Conservation (phyloP, 2,888 invertebrate species). For the Ormyrus pomaceus region DNA sequence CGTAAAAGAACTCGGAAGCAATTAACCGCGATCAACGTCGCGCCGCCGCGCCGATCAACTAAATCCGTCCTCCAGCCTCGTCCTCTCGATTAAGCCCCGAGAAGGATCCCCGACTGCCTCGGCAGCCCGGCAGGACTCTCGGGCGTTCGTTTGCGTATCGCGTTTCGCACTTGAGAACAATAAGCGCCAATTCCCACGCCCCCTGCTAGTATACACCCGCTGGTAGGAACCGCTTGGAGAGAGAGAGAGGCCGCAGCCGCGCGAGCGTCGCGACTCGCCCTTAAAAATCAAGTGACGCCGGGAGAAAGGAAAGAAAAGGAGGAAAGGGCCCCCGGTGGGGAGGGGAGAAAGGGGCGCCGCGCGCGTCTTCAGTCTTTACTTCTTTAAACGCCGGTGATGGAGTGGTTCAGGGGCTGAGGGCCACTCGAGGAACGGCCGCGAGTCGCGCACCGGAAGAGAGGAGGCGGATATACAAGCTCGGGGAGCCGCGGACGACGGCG, state of each 20-base stretch:
- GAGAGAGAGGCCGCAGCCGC: too few species aligned
- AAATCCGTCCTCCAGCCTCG: too few species aligned
- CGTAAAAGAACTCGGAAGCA: too few species aligned
- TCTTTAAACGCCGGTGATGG: constrained; percentile 74
- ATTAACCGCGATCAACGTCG: too few species aligned
- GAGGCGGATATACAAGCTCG: not conserved
- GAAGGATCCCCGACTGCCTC: too few species aligned
- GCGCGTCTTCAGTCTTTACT: constrained; percentile 73
- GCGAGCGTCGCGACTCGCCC: constrained; percentile 9
- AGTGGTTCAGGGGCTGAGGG: constrained; percentile 74
- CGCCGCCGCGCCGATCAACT: too few species aligned
- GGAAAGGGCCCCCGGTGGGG: constrained; percentile 27
- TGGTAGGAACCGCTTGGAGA: too few species aligned
- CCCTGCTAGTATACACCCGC: too few species aligned
- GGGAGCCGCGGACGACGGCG: too few species aligned
- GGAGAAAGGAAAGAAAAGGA: constrained; percentile 55
- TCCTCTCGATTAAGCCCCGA: too few species aligned
- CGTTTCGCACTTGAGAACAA: constrained; percentile 43
- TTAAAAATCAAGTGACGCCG: constrained; percentile 45
- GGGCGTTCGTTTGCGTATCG: constrained; percentile 35
- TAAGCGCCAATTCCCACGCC: constrained; percentile 44
- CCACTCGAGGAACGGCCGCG: constrained; percentile 62
- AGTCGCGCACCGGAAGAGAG: constrained; percentile 61
- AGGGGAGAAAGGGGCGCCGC: constrained; percentile 66
- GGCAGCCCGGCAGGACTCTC: not conserved